Base-by-base conservation (phyloP, 2,888 invertebrate genomes). In the Cistogaster globosa region DNA sequence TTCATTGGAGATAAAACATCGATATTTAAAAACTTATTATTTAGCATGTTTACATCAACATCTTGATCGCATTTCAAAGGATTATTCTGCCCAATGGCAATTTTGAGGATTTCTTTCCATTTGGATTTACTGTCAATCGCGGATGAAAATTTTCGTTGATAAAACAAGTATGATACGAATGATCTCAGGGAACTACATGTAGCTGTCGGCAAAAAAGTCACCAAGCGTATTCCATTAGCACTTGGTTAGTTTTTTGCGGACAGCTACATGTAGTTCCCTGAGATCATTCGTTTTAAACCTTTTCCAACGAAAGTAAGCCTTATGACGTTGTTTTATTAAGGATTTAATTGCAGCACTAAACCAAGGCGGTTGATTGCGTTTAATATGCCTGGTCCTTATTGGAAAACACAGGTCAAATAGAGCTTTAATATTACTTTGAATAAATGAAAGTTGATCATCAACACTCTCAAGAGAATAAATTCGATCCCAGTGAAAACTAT, bases 381-480 rank as follows among this genome's bases (percentile, higher is more conserved):
- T 38, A 12, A 18, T 38, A 5, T 5, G 11, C 12, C 18, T 62
- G 11, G 38, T 62, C 12, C 12, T 62, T 9, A 62, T 5, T n/a
- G 60, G 38, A 12, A 62, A 32, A 58, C 36, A 58, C 16, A 58
- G 8, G 20, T 58, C n/a, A 58, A 58, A 32, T n/a, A 58, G n/a
- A n/a, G 6, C 1, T 8, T 26, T 58, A n/a, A 58, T 1, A 58
- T 58, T 36, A 8, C 36, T n/a, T n/a, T n/a, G n/a, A n/a, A n/a
- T n/a, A n/a, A n/a, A n/a, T n/a, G n/a, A n/a, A n/a, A n/a, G n/a
- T n/a, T 58, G 58, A 58, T 58, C 58, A 36, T 57, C 22, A 8
- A 20, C 16, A 16, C 12, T 45, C 3, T 12, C 45, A 12, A 45
- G 12, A 45, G 45, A 12, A 45, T 45, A 9, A 45, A 45, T 45